Percentiles rank a stretch among this genome's conserved stretches.
Evolutionary conservation across 2,888 invertebrate species (phyloP).

Genomic region (Drosophila neutralis): DNA sequence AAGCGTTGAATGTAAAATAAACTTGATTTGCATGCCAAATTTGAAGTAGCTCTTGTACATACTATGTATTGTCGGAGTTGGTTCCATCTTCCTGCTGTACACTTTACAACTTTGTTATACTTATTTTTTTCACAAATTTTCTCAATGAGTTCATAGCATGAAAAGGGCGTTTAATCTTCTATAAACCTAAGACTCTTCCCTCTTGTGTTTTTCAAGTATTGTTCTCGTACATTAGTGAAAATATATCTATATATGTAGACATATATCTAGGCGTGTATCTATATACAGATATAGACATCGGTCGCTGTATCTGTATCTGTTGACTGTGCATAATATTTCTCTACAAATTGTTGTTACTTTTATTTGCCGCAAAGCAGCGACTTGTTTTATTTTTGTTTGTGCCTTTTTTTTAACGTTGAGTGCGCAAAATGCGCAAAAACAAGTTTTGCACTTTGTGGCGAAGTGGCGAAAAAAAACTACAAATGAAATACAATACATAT

Average conservation of each 20-base stretch:
- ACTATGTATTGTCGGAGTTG: not conserved
- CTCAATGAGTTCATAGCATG: not conserved
- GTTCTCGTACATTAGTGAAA: conserved; percentile 15
- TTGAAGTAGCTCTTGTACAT: not conserved
- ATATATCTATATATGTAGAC: conserved; percentile 3
- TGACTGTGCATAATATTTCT: conserved; percentile 55
- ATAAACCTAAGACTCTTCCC: not conserved
- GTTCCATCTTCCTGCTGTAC: not conserved
- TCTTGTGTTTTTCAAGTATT: not conserved
- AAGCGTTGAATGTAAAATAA: not conserved
- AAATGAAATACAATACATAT: conserved; percentile 29
- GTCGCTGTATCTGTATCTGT: conserved; percentile 32
- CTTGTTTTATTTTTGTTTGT: conserved; percentile 57
- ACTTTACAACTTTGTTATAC: not conserved
- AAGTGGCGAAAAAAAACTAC: conserved; percentile 34
- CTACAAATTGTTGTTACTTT: conserved; percentile 40
- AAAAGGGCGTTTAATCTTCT: conserved; percentile 11
- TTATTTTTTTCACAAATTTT: not conserved
- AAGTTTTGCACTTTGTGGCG: conserved; percentile 73
- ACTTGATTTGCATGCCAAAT: not conserved
- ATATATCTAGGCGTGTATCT: conserved; percentile 1
- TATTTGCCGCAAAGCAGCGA: conserved; percentile 52
- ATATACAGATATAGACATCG: not conserved
- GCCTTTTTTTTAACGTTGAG: conserved; percentile 67
- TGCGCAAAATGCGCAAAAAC: conserved; percentile 79